Evolutionary conservation across 2,797 vertebrate genomes (phyloP).

Genomic region (Agapornis canus): DNA sequence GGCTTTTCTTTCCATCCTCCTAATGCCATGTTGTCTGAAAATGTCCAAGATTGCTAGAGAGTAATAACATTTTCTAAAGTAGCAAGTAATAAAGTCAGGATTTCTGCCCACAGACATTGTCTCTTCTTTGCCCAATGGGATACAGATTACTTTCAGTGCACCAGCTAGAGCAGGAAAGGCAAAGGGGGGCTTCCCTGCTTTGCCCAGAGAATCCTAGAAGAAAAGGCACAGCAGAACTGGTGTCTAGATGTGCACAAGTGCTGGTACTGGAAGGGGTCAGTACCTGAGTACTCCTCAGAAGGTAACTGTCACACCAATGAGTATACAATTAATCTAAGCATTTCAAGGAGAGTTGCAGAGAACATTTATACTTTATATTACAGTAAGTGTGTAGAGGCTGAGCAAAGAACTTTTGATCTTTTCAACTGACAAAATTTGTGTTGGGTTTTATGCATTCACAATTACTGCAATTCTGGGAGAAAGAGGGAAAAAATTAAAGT

Average conservation of each 20-base stretch:
- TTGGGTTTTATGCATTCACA: not conserved
- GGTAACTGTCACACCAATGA: not conserved
- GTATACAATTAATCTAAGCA: not conserved
- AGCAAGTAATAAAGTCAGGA: not conserved
- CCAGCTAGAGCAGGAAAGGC: not conserved
- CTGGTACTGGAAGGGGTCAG: rapidly evolving
- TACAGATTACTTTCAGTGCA: not conserved
- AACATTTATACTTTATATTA: not conserved
- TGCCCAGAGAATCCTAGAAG: not conserved
- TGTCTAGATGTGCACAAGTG: not conserved
- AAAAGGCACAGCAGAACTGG: not conserved
- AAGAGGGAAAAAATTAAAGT: not conserved
- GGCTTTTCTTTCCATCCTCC: not conserved
- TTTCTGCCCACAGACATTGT: not conserved
- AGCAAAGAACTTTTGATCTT: not conserved
- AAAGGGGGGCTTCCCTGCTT: not conserved
- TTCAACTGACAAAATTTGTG: not conserved
- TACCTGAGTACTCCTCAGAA: not conserved
- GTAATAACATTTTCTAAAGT: not conserved
- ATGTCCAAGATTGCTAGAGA: not conserved
- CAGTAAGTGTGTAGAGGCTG: not conserved
- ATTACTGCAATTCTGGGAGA: not conserved
- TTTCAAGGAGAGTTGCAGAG: not conserved
- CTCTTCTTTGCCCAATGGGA: not conserved
- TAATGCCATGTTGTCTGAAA: not conserved